Evolutionary conservation across 2,797 vertebrate species (phyloP).

Genomic region (Aulostomus chinensis): DNA sequence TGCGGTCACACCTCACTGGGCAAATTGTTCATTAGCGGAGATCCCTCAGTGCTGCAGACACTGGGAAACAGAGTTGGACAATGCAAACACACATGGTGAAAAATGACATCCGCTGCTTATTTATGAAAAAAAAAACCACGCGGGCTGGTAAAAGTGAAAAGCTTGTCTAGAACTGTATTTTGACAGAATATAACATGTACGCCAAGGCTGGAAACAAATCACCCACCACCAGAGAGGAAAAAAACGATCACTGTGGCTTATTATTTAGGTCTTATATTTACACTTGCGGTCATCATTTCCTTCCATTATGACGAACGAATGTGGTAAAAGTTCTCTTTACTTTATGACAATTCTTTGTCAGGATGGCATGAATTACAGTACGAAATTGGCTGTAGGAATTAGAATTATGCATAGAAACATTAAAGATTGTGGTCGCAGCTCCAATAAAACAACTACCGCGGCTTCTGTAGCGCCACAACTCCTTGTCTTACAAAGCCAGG

Average conservation of each 20-base stretch:
- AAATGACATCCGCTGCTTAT: constrained; percentile 13
- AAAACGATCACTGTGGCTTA: neutral
- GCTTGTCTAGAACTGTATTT: constrained; percentile 3
- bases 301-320: too few relatives aligned
- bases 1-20: constrained; percentile 75
- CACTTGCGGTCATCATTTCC: too few relatives aligned
- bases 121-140: too few relatives aligned
- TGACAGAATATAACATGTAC: neutral
- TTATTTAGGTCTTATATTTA: neutral
- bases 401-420: too few relatives aligned
- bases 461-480: too few relatives aligned
- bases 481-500: too few relatives aligned
- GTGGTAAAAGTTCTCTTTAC: too few relatives aligned
- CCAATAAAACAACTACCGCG: too few relatives aligned
- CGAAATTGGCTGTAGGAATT: too few relatives aligned
- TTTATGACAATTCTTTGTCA: too few relatives aligned
- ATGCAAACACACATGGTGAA: constrained; percentile 33
- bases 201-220: constrained; percentile 4
- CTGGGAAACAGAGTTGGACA: constrained; percentile 21
- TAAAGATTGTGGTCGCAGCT: too few relatives aligned
- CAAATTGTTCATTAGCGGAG: constrained; percentile 76
- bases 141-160: neutral
- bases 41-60: constrained; percentile 41
- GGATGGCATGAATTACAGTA: too few relatives aligned
- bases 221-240: neutral